These are phyloP conservation scores for Microdon myrmicae DNA, from an alignment of 2,888 invertebrate genomes.

Conservation along the genomic window DNA sequence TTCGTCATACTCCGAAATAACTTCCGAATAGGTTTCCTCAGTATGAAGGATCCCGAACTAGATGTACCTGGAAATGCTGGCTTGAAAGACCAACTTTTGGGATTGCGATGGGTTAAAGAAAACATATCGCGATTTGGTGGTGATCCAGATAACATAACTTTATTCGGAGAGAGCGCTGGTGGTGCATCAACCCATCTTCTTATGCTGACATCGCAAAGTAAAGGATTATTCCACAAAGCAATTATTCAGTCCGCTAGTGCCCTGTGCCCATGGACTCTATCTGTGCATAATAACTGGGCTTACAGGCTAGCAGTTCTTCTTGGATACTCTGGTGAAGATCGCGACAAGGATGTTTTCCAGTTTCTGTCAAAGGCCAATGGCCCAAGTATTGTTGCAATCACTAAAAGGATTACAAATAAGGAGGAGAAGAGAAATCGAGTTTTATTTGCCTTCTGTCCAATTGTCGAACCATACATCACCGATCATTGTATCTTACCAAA, in stretches of 20 bases:
- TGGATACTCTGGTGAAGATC: slow-evolving; percentile 55
- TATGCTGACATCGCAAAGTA: slow-evolving; percentile 66
- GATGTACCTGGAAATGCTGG: slow-evolving; percentile 69
- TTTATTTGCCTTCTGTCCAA: slow-evolving; percentile 62
- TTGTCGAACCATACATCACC: slow-evolving; percentile 61
- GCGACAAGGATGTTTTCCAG: slow-evolving; percentile 52
- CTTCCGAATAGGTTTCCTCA: slow-evolving; percentile 66
- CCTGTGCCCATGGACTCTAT: slow-evolving; percentile 59
- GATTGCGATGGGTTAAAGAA: slow-evolving; percentile 68
- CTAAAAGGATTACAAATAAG: slow-evolving; percentile 42
- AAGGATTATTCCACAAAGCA: slow-evolving; percentile 63
- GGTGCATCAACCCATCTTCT: slow-evolving; percentile 67
- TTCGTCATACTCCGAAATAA: background rate
- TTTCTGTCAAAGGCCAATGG: slow-evolving; percentile 54
- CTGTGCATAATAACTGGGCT: slow-evolving; percentile 54
- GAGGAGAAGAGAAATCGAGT: slow-evolving; percentile 47
- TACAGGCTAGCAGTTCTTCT: slow-evolving; percentile 58
- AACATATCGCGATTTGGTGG: slow-evolving; percentile 68
- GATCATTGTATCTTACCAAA: slow-evolving; percentile 58
- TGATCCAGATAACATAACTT: slow-evolving; percentile 67
- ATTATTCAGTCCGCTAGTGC: slow-evolving; percentile 62
- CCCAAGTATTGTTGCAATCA: slow-evolving; percentile 37
- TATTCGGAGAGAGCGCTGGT: slow-evolving; percentile 70
- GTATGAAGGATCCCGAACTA: slow-evolving; percentile 66
- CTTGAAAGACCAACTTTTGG: slow-evolving; percentile 68